A percentile compares a stretch with the other conserved stretches of the same genome.
These are phyloP conservation scores for Rhinophrynus dorsalis DNA, from an alignment of 2,797 vertebrate species.

Conservation along the genomic window DNA sequence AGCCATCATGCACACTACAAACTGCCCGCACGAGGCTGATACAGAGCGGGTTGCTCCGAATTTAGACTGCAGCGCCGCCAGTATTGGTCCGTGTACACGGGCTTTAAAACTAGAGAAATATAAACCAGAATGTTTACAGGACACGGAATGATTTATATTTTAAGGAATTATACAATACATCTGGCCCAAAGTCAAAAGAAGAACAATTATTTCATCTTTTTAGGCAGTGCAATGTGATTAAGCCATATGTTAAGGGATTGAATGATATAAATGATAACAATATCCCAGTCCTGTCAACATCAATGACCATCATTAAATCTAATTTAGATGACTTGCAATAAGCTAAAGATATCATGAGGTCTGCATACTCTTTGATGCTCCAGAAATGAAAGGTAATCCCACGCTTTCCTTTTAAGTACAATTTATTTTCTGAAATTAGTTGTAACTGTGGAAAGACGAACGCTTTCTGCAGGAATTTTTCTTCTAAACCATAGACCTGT, in stretches of 20 bases:
- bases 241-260: not conserved
- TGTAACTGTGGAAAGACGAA: not conserved
- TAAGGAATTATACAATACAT: not conserved
- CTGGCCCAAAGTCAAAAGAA: conserved; percentile 20
- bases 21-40: too few species aligned
- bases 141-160: not conserved
- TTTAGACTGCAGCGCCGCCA: too few species aligned
- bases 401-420: conserved; percentile 4
- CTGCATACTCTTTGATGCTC: conserved; percentile 2
- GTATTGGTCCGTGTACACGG: too few species aligned
- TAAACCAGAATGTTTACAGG: not conserved
- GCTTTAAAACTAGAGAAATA: not conserved
- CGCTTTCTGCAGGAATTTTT: not conserved
- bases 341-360: not conserved
- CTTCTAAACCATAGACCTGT: not conserved
- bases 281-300: conserved; percentile 23
- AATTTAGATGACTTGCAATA: conserved; percentile 15
- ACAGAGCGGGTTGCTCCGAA: too few species aligned
- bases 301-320: conserved; percentile 20
- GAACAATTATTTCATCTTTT: conserved; percentile 21
- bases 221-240: not conserved
- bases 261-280: conserved; percentile 8
- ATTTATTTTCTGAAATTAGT: not conserved
- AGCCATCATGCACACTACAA: too few species aligned
- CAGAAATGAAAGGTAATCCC: conserved; percentile 5